Evolutionary conservation across 2,797 vertebrate genomes (phyloP).

Genomic region (Chelonia mydas): DNA sequence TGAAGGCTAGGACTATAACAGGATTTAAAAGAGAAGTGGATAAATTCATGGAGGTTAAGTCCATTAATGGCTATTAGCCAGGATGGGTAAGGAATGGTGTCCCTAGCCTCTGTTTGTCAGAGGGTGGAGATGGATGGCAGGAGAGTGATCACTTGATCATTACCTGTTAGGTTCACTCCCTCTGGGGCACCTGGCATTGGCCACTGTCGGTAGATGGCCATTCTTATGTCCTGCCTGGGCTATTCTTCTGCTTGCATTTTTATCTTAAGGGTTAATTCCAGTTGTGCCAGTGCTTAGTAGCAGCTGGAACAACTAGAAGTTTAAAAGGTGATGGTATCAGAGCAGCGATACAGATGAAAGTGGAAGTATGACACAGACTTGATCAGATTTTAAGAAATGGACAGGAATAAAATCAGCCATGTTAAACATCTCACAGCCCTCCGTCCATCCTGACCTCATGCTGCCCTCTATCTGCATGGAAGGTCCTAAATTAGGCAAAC

Average conservation of each 20-base stretch:
- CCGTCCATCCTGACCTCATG: not conserved
- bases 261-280: not conserved
- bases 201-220: no score
- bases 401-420: conserved; percentile 5
- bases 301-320: not conserved
- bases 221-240: not conserved
- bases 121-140: no score
- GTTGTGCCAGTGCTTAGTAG: not conserved
- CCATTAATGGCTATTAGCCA: no score
- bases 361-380: not conserved
- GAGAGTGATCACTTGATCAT: no score
- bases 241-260: not conserved
- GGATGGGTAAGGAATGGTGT: no score
- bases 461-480: not conserved
- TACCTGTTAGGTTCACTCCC: no score
- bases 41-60: no score
- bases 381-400: conserved; percentile 12
- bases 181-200: no score
- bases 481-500: not conserved
- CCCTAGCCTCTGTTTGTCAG: no score
- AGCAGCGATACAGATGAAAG: not conserved
- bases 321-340: not conserved
- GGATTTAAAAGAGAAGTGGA: no score
- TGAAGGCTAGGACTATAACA: no score
- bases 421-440: not conserved